phyloP scores from a whole-genome alignment of 2,888 invertebrate genomes.

The Cantharis lateralis region DNA sequence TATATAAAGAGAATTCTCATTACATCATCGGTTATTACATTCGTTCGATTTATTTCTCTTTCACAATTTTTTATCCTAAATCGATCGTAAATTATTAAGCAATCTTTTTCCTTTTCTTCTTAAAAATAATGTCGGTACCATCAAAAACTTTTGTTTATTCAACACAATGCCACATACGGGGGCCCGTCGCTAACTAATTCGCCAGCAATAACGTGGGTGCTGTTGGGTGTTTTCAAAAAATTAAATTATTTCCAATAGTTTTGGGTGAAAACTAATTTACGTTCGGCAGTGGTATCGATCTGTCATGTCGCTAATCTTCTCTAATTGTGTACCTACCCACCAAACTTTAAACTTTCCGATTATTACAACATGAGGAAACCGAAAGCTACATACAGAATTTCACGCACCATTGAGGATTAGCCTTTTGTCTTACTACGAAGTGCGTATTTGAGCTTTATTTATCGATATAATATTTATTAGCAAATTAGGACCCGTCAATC shows the following conservation, averaged over 20 bases:
- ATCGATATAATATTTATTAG: not conserved
- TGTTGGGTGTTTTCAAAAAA: not conserved
- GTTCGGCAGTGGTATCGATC: too few species aligned
- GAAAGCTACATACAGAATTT: not conserved
- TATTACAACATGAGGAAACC: not conserved
- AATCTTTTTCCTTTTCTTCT: not conserved
- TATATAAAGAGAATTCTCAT: not conserved
- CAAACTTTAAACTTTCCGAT: not conserved
- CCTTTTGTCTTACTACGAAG: not conserved
- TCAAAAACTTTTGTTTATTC: not conserved
- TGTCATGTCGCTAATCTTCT: not conserved
- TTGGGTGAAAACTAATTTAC: too few species aligned
- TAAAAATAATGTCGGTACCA: not conserved
- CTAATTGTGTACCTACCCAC: not conserved
- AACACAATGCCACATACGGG: not conserved
- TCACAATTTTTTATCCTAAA: not conserved
- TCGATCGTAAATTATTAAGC: not conserved
- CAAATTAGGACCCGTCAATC: not conserved
- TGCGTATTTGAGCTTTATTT: not conserved
- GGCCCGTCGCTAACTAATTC: not conserved
- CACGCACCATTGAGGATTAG: not conserved
- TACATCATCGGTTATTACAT: not conserved
- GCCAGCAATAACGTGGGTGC: not conserved
- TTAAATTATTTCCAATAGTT: too few species aligned
- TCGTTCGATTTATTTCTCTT: not conserved